A percentile compares a stretch with the other conserved stretches of the same genome.
Conservation (phyloP, 2,113 vertebrate genomes). For the Corapipo altera region DNA sequence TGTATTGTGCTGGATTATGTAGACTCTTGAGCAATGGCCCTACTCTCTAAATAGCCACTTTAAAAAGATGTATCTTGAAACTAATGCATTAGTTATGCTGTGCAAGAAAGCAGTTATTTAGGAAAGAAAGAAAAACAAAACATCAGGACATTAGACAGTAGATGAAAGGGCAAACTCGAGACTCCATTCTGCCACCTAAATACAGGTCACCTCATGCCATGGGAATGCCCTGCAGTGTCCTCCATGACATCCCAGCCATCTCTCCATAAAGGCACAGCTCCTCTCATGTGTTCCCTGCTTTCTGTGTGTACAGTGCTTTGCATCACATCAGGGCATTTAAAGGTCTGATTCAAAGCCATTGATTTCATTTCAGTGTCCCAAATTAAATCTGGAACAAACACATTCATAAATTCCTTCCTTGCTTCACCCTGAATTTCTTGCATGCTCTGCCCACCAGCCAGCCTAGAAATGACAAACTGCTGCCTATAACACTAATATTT, state of each 20-base stretch:
- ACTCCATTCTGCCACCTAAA: neutral
- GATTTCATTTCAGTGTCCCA: neutral
- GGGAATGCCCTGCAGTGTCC: neutral
- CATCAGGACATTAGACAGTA: neutral
- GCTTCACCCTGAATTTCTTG: neutral
- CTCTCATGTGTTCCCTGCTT: neutral
- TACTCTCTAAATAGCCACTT: neutral
- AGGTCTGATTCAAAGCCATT: neutral
- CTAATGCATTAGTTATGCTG: neutral
- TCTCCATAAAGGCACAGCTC: neutral
- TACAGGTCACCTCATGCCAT: neutral
- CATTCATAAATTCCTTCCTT: neutral
- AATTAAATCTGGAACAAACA: neutral
- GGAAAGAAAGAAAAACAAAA: neutral
- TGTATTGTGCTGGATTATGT: accelerated
- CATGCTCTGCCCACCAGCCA: neutral
- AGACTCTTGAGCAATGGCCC: neutral
- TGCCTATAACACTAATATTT: conserved; percentile 6
- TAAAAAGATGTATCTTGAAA: neutral
- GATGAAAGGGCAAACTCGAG: neutral
- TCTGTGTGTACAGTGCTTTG: neutral
- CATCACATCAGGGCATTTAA: neutral
- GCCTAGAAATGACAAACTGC: neutral
- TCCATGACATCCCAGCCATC: neutral
- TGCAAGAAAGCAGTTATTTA: neutral